A percentile compares a stretch with the other conserved stretches of the same genome.
Evolutionary conservation across 2,113 vertebrate species (phyloP).

Genomic region (Eolophus roseicapilla): DNA sequence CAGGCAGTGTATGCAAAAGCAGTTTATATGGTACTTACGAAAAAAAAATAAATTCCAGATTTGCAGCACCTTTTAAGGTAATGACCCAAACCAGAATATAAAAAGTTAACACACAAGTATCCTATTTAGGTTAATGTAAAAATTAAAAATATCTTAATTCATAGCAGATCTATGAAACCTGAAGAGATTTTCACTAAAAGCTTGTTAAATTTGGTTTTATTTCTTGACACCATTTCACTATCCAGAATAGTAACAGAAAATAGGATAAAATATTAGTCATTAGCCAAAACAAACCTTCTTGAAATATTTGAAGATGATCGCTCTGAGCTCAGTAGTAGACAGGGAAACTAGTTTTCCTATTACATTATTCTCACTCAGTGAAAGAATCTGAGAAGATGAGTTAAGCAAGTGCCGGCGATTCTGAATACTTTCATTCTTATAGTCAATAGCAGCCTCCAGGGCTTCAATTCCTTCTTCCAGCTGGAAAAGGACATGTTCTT

Average conservation of each 20-base stretch:
- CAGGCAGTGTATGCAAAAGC: not conserved
- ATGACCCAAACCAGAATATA: not conserved
- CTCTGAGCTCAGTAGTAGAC: slow-evolving; percentile 75
- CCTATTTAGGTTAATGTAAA: not conserved
- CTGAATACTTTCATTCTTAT: slow-evolving; percentile 82
- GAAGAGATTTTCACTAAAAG: not conserved
- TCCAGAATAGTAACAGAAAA: not conserved
- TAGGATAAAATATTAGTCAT: not conserved
- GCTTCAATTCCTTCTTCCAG: slow-evolving; percentile 89
- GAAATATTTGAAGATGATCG: slow-evolving; percentile 87
- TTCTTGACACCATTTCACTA: not conserved
- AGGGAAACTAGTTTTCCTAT: slow-evolving; percentile 81
- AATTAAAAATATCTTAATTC: not conserved
- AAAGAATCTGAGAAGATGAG: slow-evolving; percentile 69
- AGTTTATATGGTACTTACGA: not conserved
- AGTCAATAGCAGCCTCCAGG: slow-evolving; percentile 86
- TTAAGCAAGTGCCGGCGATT: slow-evolving; percentile 75
- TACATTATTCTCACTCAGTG: slow-evolving; percentile 74
- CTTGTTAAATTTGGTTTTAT: not conserved
- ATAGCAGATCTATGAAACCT: not conserved
- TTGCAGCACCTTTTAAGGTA: not conserved
- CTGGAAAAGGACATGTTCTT: slow-evolving; percentile 83
- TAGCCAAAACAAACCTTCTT: slow-evolving; percentile 81
- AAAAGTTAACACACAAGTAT: not conserved
- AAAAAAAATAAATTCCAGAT: not conserved